phyloP scores from a whole-genome alignment of 1,140 invertebrate species.

The Heliconius nattereri region DNA sequence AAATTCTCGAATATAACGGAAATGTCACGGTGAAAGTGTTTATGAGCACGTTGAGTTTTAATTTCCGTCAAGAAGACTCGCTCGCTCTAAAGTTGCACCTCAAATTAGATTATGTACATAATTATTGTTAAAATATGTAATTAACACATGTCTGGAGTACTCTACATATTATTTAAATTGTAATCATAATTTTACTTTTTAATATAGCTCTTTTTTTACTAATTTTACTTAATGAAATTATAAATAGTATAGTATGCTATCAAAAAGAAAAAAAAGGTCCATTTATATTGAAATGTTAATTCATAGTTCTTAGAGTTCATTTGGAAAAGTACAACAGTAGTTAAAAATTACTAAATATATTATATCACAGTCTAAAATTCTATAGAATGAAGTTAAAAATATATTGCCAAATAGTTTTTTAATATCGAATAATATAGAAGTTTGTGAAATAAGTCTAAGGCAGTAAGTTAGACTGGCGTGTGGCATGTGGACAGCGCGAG shows the following conservation, averaged over 20 bases:
- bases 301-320: not conserved
- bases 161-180: not conserved
- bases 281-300: not conserved
- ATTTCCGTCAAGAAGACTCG: constrained; percentile 55
- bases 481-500: constrained; percentile 33
- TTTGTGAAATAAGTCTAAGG: not conserved
- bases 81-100: constrained; percentile 30
- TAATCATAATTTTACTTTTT: not conserved
- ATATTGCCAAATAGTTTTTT: not conserved
- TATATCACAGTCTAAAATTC: too few species aligned
- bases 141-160: constrained; percentile 1
- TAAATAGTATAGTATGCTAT: not conserved
- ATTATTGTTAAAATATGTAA: constrained; percentile 32
- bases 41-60: constrained; percentile 66
- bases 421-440: not conserved
- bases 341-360: not conserved
- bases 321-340: not conserved
- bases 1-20: constrained; percentile 63
- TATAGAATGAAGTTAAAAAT: not conserved
- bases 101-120: constrained; percentile 32
- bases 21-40: constrained; percentile 65
- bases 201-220: not conserved
- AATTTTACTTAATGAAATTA: not conserved
- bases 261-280: not conserved
- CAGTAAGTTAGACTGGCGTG: not conserved